Evolutionary conservation across 1,140 invertebrate species (phyloP).

Genomic region (Spodoptera litura): DNA sequence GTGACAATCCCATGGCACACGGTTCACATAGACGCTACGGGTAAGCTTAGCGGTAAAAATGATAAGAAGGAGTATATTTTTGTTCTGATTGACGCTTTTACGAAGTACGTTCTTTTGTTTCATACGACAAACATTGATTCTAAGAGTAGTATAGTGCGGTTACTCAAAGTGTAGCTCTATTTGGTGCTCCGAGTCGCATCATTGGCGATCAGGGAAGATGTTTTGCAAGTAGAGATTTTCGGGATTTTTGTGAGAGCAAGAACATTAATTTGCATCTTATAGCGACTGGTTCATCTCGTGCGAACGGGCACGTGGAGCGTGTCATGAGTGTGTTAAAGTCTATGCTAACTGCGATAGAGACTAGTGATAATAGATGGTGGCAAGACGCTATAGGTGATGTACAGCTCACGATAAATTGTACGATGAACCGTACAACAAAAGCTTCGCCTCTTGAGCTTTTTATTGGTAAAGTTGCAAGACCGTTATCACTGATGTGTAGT

Average conservation of each 20-base stretch:
- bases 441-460: no score
- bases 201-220: conserved; percentile 66
- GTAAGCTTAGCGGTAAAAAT: conserved; percentile 46
- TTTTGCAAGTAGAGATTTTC: conserved; percentile 65
- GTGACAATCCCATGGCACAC: conserved; percentile 46
- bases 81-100: conserved; percentile 52
- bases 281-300: no score
- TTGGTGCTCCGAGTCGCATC: conserved; percentile 58
- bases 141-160: neutral
- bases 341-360: no score
- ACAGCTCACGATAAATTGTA: no score
- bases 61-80: conserved; percentile 49
- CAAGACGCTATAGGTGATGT: no score
- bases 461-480: no score
- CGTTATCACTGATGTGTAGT: no score
- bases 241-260: conserved; percentile 62
- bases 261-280: no score
- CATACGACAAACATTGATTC: neutral
- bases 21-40: conserved; percentile 39
- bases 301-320: no score
- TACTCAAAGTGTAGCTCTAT: conserved; percentile 49
- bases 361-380: no score
- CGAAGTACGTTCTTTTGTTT: conserved; percentile 41
- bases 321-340: no score
- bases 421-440: no score